phyloP scores from a whole-genome alignment of 2,888 invertebrate species.

The Lithophane semibrunnea region DNA sequence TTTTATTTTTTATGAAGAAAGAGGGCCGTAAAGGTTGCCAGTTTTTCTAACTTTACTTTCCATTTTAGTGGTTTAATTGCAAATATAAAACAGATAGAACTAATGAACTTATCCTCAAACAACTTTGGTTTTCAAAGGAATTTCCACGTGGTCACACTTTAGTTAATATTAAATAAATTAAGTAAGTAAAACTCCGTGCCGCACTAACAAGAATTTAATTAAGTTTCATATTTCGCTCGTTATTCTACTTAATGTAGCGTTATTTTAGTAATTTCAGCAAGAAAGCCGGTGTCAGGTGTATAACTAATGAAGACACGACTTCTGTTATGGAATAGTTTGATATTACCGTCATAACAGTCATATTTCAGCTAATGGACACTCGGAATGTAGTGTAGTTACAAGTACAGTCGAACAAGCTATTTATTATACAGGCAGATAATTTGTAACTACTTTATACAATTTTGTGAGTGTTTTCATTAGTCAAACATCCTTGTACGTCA shows the following conservation, averaged over 20 bases:
- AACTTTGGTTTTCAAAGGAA: constrained; percentile 11
- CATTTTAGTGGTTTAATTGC: neutral
- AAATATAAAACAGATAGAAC: constrained; percentile 13
- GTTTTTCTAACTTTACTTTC: too few species aligned
- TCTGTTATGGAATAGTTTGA: constrained; percentile 17
- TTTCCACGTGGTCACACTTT: constrained; percentile 30
- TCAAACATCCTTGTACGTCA: too few species aligned
- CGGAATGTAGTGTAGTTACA: neutral
- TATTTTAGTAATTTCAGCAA: constrained; percentile 50
- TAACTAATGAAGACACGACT: constrained; percentile 5
- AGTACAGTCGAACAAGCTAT: too few species aligned
- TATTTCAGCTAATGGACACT: constrained; percentile 5
- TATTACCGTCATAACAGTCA: constrained; percentile 16
- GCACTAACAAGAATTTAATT: constrained; percentile 59
- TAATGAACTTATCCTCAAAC: constrained; percentile 15
- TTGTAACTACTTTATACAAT: too few species aligned
- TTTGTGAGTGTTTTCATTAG: too few species aligned
- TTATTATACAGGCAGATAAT: too few species aligned
- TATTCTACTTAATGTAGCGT: constrained; percentile 47
- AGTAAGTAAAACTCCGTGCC: constrained; percentile 10
- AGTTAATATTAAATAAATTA: constrained; percentile 5
- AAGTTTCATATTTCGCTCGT: constrained; percentile 53
- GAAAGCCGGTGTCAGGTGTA: constrained; percentile 30
- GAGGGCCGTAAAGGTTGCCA: too few species aligned
- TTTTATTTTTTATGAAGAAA: too few species aligned